Conservation (phyloP, 1,140 invertebrate species). For the Trichonephila clavata region DNA sequence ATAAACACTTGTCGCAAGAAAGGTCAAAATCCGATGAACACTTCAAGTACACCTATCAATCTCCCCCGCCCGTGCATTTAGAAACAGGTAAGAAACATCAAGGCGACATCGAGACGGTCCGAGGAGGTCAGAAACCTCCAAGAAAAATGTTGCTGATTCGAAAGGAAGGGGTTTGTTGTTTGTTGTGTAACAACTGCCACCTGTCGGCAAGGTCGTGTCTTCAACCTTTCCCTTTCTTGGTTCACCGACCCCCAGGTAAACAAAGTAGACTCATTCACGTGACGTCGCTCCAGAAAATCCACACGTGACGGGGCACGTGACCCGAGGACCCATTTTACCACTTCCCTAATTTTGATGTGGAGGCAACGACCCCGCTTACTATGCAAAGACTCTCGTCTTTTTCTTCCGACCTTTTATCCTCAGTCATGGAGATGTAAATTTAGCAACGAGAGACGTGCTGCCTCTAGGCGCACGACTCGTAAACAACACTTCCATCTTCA, state of each 20-base stretch:
- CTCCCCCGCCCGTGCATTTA: neutral
- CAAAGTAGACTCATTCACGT: conserved; percentile 64
- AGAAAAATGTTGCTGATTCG: conserved; percentile 31
- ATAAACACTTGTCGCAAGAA: neutral
- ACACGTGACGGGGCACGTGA: conserved; percentile 64
- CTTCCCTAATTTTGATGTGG: conserved; percentile 61
- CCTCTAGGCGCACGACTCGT: neutral
- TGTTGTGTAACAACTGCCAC: conserved; percentile 40
- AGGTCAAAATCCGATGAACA: conserved; percentile 10
- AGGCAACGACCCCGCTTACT: conserved; percentile 65
- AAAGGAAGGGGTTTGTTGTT: conserved; percentile 40
- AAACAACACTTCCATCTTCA: conserved; percentile 19
- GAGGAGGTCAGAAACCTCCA: conserved; percentile 45
- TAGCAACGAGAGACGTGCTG: neutral
- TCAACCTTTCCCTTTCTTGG: conserved; percentile 73
- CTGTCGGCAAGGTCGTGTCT: conserved; percentile 67
- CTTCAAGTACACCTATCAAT: neutral
- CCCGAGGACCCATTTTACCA: conserved; percentile 71
- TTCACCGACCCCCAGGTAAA: conserved; percentile 74
- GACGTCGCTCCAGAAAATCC: conserved; percentile 48
- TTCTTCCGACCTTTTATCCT: conserved; percentile 31
- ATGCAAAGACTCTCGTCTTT: neutral
- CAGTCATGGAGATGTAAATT: conserved; percentile 57
- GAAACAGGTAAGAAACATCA: neutral
- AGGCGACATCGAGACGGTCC: conserved; percentile 24